These are phyloP conservation scores for Lepus timidus DNA, from an alignment of 2,113 vertebrate species.

Conservation along the genomic window DNA sequence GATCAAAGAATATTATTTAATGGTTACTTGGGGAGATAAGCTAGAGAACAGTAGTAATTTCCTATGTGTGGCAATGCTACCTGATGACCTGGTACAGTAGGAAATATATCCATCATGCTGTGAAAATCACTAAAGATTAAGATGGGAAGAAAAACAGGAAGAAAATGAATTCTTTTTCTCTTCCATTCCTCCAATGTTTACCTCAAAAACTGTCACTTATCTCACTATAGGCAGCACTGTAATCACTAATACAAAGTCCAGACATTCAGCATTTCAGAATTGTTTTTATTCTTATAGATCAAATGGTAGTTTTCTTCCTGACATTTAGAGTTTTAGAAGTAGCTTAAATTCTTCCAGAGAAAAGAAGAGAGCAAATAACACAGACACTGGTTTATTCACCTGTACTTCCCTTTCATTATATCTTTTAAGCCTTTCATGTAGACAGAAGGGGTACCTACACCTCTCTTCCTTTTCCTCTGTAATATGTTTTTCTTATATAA, in stretches of 20 bases:
- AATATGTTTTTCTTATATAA: background rate
- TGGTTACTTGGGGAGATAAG: background rate
- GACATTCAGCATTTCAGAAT: background rate
- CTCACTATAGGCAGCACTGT: background rate
- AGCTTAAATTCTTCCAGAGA: background rate
- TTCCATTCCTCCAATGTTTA: conserved; percentile 13
- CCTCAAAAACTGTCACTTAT: background rate
- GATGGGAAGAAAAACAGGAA: conserved; percentile 13
- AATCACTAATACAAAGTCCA: conserved; percentile 33
- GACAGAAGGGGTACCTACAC: background rate
- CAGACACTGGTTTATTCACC: background rate
- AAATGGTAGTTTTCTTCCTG: conserved; percentile 37
- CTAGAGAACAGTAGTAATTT: background rate
- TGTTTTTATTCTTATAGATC: background rate
- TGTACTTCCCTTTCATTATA: background rate
- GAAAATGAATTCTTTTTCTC: background rate
- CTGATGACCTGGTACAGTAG: background rate
- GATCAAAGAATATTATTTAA: background rate
- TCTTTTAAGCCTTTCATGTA: background rate
- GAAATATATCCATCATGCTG: background rate
- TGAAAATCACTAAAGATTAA: background rate
- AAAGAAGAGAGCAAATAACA: background rate
- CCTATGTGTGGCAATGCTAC: background rate
- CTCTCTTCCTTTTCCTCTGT: conserved; percentile 6
- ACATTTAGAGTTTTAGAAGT: background rate